These are phyloP conservation scores for Sebastes kiyomatsui DNA, from an alignment of 2,797 vertebrate species.

Conservation along the genomic window DNA sequence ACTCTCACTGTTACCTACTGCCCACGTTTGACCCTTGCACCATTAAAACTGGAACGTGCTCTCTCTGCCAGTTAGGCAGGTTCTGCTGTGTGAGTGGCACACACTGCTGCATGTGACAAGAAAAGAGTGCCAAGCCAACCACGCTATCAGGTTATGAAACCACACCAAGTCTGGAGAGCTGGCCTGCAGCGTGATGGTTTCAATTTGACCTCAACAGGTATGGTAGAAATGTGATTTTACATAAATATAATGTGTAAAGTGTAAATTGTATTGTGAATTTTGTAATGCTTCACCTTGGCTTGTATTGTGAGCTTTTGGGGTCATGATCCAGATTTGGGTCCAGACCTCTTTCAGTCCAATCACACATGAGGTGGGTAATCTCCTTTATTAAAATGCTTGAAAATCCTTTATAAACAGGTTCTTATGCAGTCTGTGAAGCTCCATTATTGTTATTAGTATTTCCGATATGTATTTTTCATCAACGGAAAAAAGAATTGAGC, in stretches of 20 bases:
- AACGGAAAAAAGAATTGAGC: constrained; percentile 14
- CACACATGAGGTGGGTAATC: constrained; percentile 6
- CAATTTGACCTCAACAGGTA: constrained; percentile 24
- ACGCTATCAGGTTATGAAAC: neutral
- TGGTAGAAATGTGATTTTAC: neutral
- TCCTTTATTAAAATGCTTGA: constrained; percentile 23
- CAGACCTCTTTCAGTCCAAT: constrained; percentile 17
- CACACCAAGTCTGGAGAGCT: neutral
- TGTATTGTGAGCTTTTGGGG: neutral
- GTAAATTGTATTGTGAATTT: neutral
- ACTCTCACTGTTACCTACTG: neutral
- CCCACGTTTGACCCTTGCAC: neutral
- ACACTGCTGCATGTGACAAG: neutral
- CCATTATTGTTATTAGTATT: neutral
- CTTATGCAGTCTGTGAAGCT: neutral
- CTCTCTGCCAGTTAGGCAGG: neutral
- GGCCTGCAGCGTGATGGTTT: neutral
- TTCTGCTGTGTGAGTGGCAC: neutral
- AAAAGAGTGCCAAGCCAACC: neutral
- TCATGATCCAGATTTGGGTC: constrained; percentile 2
- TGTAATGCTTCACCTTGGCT: neutral
- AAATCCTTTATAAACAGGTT: constrained; percentile 18
- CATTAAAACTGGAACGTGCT: neutral
- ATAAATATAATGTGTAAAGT: neutral
- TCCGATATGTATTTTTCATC: constrained; percentile 31